Evolutionary conservation across 53 echinoderm and acorn worm species (phyloP), one percentile per base, ranked within the genome.

Genomic region (Stichopus horrens): DNA sequence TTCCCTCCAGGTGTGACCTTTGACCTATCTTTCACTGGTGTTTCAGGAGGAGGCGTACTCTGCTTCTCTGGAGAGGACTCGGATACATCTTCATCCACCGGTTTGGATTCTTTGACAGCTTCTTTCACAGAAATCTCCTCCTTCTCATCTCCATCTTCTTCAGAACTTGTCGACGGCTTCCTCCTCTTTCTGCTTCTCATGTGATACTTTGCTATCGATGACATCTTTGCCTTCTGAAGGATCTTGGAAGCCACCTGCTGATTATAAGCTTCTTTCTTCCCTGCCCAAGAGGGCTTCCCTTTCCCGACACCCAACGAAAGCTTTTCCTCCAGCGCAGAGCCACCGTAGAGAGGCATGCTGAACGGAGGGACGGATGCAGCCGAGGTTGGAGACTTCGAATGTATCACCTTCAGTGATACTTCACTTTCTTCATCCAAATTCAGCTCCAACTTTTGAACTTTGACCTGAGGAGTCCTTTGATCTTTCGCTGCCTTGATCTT

Each of bases 351-450:
- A 13, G 86, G 57, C 54, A 86, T 6, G 56, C 86, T 86, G 74
- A 86, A 86, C 4, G 86, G 73, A 53, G 86, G 73, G 19, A 86
- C 54, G 4, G 73, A 11, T 16, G 16, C 7, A 13, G 18, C n/a
- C 13, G 68, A 23, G 54, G 86, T n/a, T 14, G 86, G 86, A 13
- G 86, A 86, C 57, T 68, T 86, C 9, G 86, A 86, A 74, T 73
- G 86, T 23, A 86, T 86, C 52, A 86, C 86, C 71, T 86, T 86
- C 74, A 74, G 18, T 16, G 86, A 86, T 16, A 86, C 86, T 74
- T 86, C 86, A 51, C 86, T 86, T 4, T 71, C 74, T 53, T 86
- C 86, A 53, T 86, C 86, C 53, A 86, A 74, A 86, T 86, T 86
- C 73, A 86, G 6, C 9, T 80, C 81, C 81, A 80, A 52, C 56